Percentiles rank a stretch among this genome's conserved stretches.
phyloP scores from a whole-genome alignment of 1,140 invertebrate species.

The Conus betulinus region DNA sequence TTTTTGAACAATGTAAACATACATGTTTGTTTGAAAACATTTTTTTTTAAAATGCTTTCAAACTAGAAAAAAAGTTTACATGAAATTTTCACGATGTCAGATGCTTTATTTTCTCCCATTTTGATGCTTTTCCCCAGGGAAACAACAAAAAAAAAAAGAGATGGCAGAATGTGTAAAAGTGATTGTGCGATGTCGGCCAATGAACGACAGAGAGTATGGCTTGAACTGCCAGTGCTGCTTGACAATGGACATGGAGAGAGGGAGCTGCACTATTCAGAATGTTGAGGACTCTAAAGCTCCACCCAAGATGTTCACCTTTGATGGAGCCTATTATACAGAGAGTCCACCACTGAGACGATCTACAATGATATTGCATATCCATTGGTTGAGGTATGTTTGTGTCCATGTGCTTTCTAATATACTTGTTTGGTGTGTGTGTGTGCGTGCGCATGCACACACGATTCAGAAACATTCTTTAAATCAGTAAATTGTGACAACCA shows the following conservation, averaged over 20 bases:
- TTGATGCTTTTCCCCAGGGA: not conserved
- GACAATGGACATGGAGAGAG: slow-evolving; percentile 81
- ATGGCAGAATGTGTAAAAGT: slow-evolving; percentile 89
- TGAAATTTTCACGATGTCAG: too few species aligned
- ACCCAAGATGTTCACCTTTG: slow-evolving; percentile 86
- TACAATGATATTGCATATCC: slow-evolving; percentile 84
- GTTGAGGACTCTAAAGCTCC: slow-evolving; percentile 79
- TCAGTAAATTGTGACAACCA: too few species aligned
- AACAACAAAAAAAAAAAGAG: not conserved
- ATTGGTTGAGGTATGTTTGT: slow-evolving; percentile 79
- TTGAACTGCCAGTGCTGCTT: slow-evolving; percentile 86
- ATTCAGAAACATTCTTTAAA: too few species aligned
- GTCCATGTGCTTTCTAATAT: slow-evolving; percentile 54
- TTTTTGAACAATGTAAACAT: too few species aligned
- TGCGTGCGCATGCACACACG: not conserved
- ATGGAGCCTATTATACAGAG: slow-evolving; percentile 81
- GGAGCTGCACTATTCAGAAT: slow-evolving; percentile 80
- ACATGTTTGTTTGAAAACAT: too few species aligned
- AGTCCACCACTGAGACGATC: slow-evolving; percentile 82
- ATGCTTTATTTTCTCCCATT: not conserved
- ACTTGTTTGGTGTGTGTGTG: not conserved
- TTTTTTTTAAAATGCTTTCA: too few species aligned
- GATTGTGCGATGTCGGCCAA: slow-evolving; percentile 93
- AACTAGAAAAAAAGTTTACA: too few species aligned
- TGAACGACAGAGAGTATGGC: slow-evolving; percentile 86